Conservation (phyloP, 2,888 invertebrate species). For the Didymodactylos carnosus region DNA sequence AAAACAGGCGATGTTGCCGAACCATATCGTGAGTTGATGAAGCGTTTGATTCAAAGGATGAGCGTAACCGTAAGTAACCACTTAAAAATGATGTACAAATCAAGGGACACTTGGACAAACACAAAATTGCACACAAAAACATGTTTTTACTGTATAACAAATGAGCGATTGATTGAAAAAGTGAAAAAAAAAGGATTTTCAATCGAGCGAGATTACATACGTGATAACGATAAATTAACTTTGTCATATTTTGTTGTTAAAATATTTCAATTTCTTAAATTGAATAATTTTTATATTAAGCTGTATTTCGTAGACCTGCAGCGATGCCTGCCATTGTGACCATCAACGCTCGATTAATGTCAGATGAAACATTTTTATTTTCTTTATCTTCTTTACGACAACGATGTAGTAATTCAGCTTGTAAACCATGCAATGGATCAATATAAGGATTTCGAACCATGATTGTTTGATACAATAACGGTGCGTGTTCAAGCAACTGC, state of each 20-base stretch:
- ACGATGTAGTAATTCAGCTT: not conserved
- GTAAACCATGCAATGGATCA: not conserved
- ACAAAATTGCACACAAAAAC: too few species aligned
- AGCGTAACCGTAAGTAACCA: too few species aligned
- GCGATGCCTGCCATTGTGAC: not conserved
- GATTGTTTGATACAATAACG: not conserved
- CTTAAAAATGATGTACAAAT: too few species aligned
- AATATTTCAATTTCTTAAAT: too few species aligned
- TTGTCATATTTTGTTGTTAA: too few species aligned
- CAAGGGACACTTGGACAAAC: too few species aligned
- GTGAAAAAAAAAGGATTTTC: too few species aligned
- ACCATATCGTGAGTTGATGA: not conserved
- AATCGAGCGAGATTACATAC: too few species aligned
- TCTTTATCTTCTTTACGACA: not conserved
- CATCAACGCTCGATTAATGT: not conserved
- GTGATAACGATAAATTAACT: too few species aligned
- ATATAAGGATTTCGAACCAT: not conserved
- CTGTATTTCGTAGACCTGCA: not conserved
- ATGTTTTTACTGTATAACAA: too few species aligned
- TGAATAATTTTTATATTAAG: not conserved
- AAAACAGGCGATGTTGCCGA: too few species aligned
- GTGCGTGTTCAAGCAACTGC: not conserved
- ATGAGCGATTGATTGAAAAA: too few species aligned
- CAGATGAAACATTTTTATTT: not conserved
- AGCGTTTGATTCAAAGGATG: not conserved